Percentiles rank a stretch among this genome's conserved stretches.
Evolutionary conservation across 2,888 invertebrate genomes (phyloP).

Genomic region (Troilus luridus): DNA sequence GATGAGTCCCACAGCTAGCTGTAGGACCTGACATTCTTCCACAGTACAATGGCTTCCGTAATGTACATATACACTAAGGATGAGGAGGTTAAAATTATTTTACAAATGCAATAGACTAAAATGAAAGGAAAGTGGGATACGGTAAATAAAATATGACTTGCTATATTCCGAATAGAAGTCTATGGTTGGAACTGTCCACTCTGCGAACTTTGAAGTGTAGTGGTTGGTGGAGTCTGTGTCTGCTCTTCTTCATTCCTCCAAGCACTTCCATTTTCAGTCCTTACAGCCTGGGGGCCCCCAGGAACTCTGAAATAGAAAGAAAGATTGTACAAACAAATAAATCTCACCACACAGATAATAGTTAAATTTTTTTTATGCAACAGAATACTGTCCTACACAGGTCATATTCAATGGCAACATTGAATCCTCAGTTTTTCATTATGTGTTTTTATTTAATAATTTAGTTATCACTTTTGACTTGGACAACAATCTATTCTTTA

Average conservation of each 20-base stretch:
- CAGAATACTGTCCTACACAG: no score
- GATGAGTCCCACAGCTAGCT: conserved; percentile 37
- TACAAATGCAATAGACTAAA: conserved; percentile 51
- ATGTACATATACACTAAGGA: conserved; percentile 51
- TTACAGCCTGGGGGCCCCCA: conserved; percentile 40
- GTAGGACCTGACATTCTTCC: conserved; percentile 42
- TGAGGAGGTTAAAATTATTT: conserved; percentile 51
- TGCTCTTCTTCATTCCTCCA: conserved; percentile 58
- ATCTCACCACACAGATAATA: neutral
- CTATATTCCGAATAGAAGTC: conserved; percentile 49
- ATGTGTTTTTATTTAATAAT: no score
- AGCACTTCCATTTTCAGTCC: conserved; percentile 54
- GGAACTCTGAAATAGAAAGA: conserved; percentile 43
- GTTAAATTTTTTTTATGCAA: no score
- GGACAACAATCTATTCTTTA: no score
- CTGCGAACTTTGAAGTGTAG: conserved; percentile 53
- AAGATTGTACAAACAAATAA: neutral
- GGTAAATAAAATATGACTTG: conserved; percentile 47
- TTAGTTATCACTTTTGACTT: no score
- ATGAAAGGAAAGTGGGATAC: conserved; percentile 47
- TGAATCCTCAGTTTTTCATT: no score
- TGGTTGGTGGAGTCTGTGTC: conserved; percentile 35
- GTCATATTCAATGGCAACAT: no score
- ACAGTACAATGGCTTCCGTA: conserved; percentile 53
- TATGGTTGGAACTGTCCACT: conserved; percentile 57